Evolutionary conservation across 2,797 vertebrate genomes (phyloP).

Genomic region (Pipistrellus nathusii): DNA sequence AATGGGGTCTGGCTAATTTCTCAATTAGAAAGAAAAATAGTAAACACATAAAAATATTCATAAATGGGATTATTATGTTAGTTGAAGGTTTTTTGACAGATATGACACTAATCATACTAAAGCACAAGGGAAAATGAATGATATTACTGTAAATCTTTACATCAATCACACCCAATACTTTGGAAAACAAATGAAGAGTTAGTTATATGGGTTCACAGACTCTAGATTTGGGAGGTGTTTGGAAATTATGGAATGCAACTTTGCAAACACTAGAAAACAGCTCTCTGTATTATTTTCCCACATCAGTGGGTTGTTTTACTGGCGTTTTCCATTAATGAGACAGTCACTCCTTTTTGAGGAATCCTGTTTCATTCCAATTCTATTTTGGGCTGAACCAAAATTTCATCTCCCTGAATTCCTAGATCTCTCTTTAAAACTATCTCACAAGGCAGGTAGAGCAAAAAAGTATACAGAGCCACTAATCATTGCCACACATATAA

Average conservation of each 20-base stretch:
- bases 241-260: background rate
- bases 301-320: background rate
- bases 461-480: background rate
- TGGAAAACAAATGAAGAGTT: constrained; percentile 84
- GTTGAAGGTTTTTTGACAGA: constrained; percentile 77
- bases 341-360: background rate
- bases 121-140: constrained; percentile 97
- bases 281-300: background rate
- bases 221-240: background rate
- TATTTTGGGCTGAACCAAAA: background rate
- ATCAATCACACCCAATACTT: constrained; percentile 96
- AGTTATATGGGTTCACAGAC: background rate
- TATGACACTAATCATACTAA: constrained; percentile 97
- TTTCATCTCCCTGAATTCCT: background rate
- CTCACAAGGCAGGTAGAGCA: background rate
- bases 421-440: background rate
- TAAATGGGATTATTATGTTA: background rate
- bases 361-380: background rate
- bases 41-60: background rate
- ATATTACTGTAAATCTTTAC: constrained; percentile 96
- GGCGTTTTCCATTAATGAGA: background rate
- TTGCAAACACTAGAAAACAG: background rate
- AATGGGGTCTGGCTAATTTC: background rate
- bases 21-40: constrained; percentile 4
- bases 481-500: background rate